Evolutionary conservation across 2,888 invertebrate species (phyloP), one percentile per base, ranked within the genome.

Genomic region (Cylindroiulus punctatus): DNA sequence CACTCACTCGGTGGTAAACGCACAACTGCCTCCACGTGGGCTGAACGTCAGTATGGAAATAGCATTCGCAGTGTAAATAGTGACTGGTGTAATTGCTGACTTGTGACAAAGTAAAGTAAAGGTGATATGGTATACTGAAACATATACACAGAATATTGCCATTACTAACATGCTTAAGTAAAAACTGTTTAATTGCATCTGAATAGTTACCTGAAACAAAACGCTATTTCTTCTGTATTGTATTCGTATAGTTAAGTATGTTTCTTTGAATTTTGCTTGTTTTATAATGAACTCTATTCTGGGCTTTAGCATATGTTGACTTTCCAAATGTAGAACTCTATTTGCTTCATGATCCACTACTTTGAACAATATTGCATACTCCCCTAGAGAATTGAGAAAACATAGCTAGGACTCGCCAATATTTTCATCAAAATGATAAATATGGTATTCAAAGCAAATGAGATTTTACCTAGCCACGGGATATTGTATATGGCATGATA

Each of bases 21-120:
- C 83, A 83, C 83, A 83, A 83, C 83, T 42, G 83, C 83, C 42
- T 42, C 83, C 83, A 83, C n/a, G 36, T 83, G 83, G 83, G 83
- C 36, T 83, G 83, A 83, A 40, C 83, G 83, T 83, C 83, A 83
- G 83, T 83, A 83, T 83, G 83, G 83, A 83, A 83, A 83, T 42
- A 83, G 83, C 17, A 36, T 83, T 22, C 83, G 36, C 30, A 83
- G 83, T 36, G 83, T 83, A 83, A 83, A 83, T 42, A 83, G 36
- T 42, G 83, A 83, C 36, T 83, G 83, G 22, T 83, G 83, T 83
- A 83, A 42, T 42, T 83, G 83, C 83, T 83, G 83, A 40, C 36
- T 40, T 22, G 83, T 83, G 83, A 83, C 40, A 83, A 83, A 83
- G 83, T 83, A 83, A 42, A 83, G 42, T 83, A 83, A 19, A 42